phyloP scores from a whole-genome alignment of 2,888 invertebrate species.

The Monopis laevigella region DNA sequence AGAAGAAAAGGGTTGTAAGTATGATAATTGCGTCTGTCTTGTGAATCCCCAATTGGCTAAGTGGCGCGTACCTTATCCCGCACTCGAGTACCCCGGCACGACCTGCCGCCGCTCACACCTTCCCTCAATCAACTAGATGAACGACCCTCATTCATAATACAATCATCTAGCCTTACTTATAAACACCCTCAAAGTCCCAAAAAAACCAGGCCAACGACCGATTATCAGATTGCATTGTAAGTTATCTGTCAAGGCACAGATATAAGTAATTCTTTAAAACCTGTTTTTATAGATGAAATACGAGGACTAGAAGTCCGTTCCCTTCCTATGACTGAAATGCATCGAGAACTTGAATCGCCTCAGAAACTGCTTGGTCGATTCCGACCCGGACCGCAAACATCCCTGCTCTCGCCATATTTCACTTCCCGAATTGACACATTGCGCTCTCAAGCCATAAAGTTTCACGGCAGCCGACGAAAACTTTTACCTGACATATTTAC shows the following conservation, averaged over 20 bases:
- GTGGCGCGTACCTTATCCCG: conserved; percentile 57
- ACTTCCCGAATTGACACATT: conserved; percentile 61
- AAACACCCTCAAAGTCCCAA: too few relatives aligned
- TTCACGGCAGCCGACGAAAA: conserved; percentile 38
- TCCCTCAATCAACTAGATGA: conserved; percentile 31
- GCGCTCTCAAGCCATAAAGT: conserved; percentile 49
- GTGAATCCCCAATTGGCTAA: conserved; percentile 42
- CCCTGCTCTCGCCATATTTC: conserved; percentile 42
- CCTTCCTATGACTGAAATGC: conserved; percentile 13
- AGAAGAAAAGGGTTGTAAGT: conserved; percentile 19
- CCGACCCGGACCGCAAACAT: conserved; percentile 30
- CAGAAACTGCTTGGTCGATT: conserved; percentile 75
- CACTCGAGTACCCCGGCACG: conserved; percentile 42
- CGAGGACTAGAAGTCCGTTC: conserved; percentile 24
- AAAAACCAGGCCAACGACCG: too few relatives aligned
- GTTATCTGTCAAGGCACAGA: conserved; percentile 26
- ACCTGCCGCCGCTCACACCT: conserved; percentile 29
- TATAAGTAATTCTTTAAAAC: conserved; percentile 19
- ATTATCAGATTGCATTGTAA: conserved; percentile 21
- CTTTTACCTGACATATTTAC: conserved; percentile 63
- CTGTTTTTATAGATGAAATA: conserved; percentile 25
- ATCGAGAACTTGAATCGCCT: conserved; percentile 19
- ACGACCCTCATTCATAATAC: conserved; percentile 47
- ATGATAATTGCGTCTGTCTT: conserved; percentile 47
- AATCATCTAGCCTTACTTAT: too few relatives aligned